Base-by-base conservation (phyloP, 1,140 invertebrate species). In the Drosophila pruinosa region DNA sequence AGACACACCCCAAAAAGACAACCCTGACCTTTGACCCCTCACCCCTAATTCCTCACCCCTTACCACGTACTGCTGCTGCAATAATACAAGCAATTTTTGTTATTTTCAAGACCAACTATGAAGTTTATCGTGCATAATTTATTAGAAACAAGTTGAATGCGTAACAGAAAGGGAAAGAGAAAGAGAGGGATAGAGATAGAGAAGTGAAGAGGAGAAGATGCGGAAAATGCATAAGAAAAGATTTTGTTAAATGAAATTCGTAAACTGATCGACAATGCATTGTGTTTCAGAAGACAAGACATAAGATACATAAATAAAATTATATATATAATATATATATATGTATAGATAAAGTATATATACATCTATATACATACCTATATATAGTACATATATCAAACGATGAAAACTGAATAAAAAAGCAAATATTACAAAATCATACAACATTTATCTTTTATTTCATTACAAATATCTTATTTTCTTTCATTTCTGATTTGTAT, bases 101-200 rank as follows among this genome's bases (percentile, higher is more conserved):
- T 39, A 19, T 58, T 12, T 43, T 57, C n/a, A 15, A 45, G 24
- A 4, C 36, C 31, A 58, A 65, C 62, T 50, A 74, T 68, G 80
- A 85, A 83, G 80, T 85, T 85, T 85, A 86, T 63, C 56, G 80
- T 85, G 73, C 75, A 85, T 69, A 85, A 69, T 83, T 85, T 78
- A 75, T 72, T 59, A 41, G 62, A 69, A 59, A 41, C 52, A 39
- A 63, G 39, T 67, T 59, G 61, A 59, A 65, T 21, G 31, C 3
- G 31, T 21, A 4, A 52, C 4, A 22, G 24, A 31, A 14, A 43
- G 17, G n/a, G 17, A 21, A 2, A 52, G 2, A 17, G 5, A 28
- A 17, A 53, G 15, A 28, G 0, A 48, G 41, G 48, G 15, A 28
- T 12, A 24, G 12, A 43, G 12, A 26, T 8, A 39, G 7, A 43